phyloP scores from a whole-genome alignment of 2,797 vertebrate genomes.

The Megalops cyprinoides region DNA sequence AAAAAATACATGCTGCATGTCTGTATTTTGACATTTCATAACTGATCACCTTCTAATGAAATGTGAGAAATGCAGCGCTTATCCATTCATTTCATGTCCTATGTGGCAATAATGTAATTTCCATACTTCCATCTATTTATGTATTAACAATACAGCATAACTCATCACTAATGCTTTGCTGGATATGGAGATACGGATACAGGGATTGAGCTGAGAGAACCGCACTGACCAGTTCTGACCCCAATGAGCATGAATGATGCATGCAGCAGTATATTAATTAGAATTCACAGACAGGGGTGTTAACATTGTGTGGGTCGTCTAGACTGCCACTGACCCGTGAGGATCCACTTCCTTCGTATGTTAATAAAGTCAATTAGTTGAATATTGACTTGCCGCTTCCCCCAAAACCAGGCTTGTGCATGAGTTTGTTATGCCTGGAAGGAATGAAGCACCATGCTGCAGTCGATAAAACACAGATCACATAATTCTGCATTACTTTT shows the following conservation, averaged over 20 bases:
- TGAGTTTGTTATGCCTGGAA: slow-evolving; percentile 25
- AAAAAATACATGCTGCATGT: not conserved
- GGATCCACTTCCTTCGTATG: slow-evolving; percentile 42
- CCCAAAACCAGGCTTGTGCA: slow-evolving; percentile 36
- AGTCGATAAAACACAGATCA: slow-evolving; percentile 45
- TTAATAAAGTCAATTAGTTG: slow-evolving; percentile 39
- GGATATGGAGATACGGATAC: not conserved
- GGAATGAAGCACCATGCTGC: slow-evolving; percentile 24
- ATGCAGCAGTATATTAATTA: slow-evolving; percentile 13
- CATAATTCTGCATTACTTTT: slow-evolving; percentile 44
- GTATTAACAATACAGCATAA: not conserved
- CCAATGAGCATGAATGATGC: not conserved
- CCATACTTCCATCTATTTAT: not conserved
- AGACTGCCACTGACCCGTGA: slow-evolving; percentile 34
- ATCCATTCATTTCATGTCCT: not conserved
- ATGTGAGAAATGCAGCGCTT: not conserved
- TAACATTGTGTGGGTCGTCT: slow-evolving; percentile 31
- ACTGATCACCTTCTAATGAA: not conserved
- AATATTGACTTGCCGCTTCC: slow-evolving; percentile 28
- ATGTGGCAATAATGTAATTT: not conserved
- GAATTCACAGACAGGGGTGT: not conserved
- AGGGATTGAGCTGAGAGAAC: not conserved
- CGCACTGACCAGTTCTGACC: slow-evolving; percentile 10
- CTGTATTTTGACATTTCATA: not conserved
- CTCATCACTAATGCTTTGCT: not conserved